Evolutionary conservation across 2,888 invertebrate species (phyloP).

Genomic region (Cantharis rustica): DNA sequence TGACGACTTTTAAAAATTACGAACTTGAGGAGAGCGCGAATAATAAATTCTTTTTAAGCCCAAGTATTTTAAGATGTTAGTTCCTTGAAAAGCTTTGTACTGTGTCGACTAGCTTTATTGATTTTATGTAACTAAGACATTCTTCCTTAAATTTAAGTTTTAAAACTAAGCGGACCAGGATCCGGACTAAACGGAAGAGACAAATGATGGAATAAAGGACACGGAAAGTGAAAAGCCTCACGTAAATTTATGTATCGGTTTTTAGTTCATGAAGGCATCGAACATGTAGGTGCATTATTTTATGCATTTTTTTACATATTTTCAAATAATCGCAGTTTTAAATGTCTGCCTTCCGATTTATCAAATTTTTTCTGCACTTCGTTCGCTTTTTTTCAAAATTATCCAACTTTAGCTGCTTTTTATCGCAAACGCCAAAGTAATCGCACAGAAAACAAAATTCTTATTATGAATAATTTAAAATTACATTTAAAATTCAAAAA

Average conservation of each 20-base stretch:
- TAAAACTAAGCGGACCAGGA: constrained; percentile 54
- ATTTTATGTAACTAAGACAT: constrained; percentile 58
- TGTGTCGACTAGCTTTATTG: constrained; percentile 56
- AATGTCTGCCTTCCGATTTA: not conserved
- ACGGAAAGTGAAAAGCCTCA: constrained; percentile 9
- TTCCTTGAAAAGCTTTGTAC: constrained; percentile 46
- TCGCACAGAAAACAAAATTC: not conserved
- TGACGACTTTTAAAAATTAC: not conserved
- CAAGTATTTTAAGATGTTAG: constrained; percentile 54
- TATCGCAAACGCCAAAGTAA: not conserved
- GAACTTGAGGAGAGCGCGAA: constrained; percentile 10
- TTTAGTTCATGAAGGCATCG: not conserved
- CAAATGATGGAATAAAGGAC: constrained; percentile 19
- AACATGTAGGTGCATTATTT: not conserved
- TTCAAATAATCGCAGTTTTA: not conserved
- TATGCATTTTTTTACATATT: constrained; percentile 7
- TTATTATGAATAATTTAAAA: not conserved
- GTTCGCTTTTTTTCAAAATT: not conserved
- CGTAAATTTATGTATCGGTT: constrained; percentile 5
- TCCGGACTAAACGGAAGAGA: constrained; percentile 25
- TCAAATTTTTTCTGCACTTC: not conserved
- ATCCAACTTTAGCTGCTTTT: not conserved
- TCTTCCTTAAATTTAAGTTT: constrained; percentile 57
- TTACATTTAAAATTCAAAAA: not conserved
- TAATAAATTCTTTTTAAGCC: constrained; percentile 46